phyloP scores from a whole-genome alignment of 2,797 vertebrate genomes.

The Chiloscyllium punctatum region DNA sequence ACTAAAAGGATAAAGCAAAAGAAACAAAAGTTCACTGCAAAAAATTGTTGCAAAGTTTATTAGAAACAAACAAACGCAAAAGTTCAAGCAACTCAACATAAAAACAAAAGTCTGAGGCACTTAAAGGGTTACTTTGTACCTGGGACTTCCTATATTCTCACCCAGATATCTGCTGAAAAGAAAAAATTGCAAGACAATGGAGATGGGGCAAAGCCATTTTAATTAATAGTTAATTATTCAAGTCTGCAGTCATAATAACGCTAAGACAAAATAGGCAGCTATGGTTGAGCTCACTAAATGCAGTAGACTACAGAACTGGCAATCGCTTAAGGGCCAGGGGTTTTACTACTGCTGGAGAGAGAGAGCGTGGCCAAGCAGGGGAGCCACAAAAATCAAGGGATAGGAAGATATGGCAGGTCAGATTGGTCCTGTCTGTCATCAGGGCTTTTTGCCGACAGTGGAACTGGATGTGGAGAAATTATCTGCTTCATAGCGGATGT shows the following conservation, averaged over 20 bases:
- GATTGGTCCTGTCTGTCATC: no score
- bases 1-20: background rate
- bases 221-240: background rate
- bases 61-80: background rate
- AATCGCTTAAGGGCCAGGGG: background rate
- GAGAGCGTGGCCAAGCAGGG: no score
- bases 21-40: background rate
- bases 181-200: background rate
- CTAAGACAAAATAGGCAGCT: background rate
- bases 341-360: background rate
- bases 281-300: background rate
- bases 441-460: no score
- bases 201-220: background rate
- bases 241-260: background rate
- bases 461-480: background rate
- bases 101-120: background rate
- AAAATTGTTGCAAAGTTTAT: background rate
- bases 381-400: background rate
- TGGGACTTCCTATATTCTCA: background rate
- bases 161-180: background rate
- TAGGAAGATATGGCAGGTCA: no score
- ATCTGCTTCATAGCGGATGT: background rate
- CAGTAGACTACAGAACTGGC: background rate
- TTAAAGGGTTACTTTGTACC: background rate
- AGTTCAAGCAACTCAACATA: background rate